A percentile compares a stretch with the other conserved stretches of the same genome.
Evolutionary conservation across 2,888 invertebrate genomes (phyloP).

Genomic region (Acronicta leporina): DNA sequence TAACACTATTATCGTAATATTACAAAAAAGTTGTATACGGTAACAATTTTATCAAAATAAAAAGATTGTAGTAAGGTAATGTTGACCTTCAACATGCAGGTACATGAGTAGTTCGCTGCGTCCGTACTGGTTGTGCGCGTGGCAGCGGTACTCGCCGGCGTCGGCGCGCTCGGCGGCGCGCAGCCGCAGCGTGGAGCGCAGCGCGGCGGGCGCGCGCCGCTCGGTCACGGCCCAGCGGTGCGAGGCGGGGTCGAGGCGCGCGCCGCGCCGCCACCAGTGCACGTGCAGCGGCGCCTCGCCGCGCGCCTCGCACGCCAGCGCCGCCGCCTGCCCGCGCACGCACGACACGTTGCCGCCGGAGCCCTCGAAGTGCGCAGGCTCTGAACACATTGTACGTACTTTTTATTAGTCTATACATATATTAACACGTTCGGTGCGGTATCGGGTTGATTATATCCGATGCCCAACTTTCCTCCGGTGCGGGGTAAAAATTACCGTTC

Average conservation of each 20-base stretch:
- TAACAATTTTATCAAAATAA: too few relatives aligned
- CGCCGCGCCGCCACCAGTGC: constrained; percentile 92
- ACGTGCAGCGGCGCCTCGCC: constrained; percentile 95
- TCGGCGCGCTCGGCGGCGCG: constrained; percentile 91
- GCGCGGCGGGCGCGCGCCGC: constrained; percentile 90
- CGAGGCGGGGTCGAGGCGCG: constrained; percentile 90
- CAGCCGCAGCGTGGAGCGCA: constrained; percentile 91
- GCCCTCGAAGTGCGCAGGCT: constrained; percentile 92
- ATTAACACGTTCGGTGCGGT: too few relatives aligned
- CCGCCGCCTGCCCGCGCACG: constrained; percentile 88
- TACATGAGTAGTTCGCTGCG: constrained; percentile 90
- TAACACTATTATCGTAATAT: too few relatives aligned
- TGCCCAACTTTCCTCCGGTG: too few relatives aligned
- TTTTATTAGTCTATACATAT: too few relatives aligned
- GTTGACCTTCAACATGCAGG: constrained; percentile 90
- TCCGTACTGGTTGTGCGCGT: constrained; percentile 92
- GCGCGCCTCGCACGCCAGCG: constrained; percentile 92
- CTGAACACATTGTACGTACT: constrained; percentile 73
- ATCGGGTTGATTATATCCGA: too few relatives aligned
- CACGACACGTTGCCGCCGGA: constrained; percentile 88
- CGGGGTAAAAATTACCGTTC: too few relatives aligned
- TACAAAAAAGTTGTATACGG: too few relatives aligned
- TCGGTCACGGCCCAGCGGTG: constrained; percentile 91
- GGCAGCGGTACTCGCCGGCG: constrained; percentile 92
- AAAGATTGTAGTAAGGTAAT: too few relatives aligned